A percentile compares a stretch with the other conserved stretches of the same genome.
phyloP scores from a whole-genome alignment of 2,113 vertebrate genomes.

The Bolborhynchus lineola region DNA sequence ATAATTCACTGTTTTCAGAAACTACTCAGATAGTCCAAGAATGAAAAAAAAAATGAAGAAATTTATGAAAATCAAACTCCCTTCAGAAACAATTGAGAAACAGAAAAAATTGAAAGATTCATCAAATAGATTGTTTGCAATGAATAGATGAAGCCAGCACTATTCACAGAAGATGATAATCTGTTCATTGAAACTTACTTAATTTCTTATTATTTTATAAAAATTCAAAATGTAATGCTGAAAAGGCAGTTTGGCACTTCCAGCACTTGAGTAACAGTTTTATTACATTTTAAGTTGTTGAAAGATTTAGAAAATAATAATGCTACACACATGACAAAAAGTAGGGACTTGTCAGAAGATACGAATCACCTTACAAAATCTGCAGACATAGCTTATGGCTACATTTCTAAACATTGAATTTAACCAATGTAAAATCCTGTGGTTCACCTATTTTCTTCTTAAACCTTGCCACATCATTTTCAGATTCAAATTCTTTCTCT shows the following conservation, averaged over 20 bases:
- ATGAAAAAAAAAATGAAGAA: not conserved
- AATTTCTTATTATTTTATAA: not conserved
- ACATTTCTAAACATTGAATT: not conserved
- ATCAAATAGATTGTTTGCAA: not conserved
- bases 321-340: not conserved
- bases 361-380: not conserved
- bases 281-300: not conserved
- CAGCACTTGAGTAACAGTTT: not conserved
- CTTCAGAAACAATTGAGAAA: not conserved
- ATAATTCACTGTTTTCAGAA: slow-evolving; percentile 21
- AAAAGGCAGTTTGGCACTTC: not conserved
- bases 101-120: not conserved
- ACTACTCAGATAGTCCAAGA: not conserved
- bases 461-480: not conserved
- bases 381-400: rapidly evolving
- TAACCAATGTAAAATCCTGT: not conserved
- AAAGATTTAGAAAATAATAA: not conserved
- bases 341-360: not conserved
- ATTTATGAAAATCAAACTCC: not conserved
- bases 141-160: not conserved
- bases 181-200: not conserved
- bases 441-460: not conserved
- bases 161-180: not conserved
- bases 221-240: not conserved
- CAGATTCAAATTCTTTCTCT: not conserved